Evolutionary conservation across 2,888 invertebrate species (phyloP).

Genomic region (Bhutanitis thaidina): DNA sequence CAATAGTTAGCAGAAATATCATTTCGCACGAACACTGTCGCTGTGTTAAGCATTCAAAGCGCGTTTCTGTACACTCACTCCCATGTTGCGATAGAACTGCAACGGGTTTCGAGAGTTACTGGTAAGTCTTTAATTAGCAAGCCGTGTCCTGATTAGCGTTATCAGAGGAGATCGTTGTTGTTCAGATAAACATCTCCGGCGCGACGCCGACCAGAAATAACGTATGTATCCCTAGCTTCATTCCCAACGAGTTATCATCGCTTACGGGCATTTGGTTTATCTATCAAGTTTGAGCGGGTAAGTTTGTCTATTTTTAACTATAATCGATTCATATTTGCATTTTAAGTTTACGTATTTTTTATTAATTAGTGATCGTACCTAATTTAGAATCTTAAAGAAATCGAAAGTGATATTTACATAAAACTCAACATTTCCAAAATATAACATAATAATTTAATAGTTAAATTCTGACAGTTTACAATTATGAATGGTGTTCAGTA

Average conservation of each 20-base stretch:
- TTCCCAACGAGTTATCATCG: slow-evolving; percentile 1
- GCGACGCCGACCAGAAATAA: slow-evolving; percentile 15
- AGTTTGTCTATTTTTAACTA: slow-evolving; percentile 15
- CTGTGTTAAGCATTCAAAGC: slow-evolving; percentile 9
- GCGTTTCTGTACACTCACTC: neutral
- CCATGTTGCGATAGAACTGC: neutral
- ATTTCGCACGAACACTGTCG: slow-evolving; percentile 1
- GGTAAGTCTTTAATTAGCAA: slow-evolving; percentile 32
- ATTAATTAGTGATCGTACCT: no score
- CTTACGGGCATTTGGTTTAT: slow-evolving; percentile 4
- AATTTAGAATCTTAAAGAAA: no score
- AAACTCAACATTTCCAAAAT: no score
- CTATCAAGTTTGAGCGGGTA: slow-evolving; percentile 6
- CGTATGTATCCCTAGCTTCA: slow-evolving; percentile 6
- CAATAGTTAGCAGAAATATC: slow-evolving; percentile 4
- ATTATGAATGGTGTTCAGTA: no score
- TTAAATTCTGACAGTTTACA: no score
- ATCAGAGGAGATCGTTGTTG: slow-evolving; percentile 37
- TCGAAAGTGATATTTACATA: no score
- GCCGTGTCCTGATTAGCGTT: slow-evolving; percentile 34
- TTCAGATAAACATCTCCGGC: slow-evolving; percentile 32
- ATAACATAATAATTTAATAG: no score
- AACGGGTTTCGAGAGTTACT: slow-evolving; percentile 14
- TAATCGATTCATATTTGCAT: neutral
- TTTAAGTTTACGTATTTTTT: no score